phyloP scores from a whole-genome alignment of 2,113 vertebrate species.

The Sciurus niger region DNA sequence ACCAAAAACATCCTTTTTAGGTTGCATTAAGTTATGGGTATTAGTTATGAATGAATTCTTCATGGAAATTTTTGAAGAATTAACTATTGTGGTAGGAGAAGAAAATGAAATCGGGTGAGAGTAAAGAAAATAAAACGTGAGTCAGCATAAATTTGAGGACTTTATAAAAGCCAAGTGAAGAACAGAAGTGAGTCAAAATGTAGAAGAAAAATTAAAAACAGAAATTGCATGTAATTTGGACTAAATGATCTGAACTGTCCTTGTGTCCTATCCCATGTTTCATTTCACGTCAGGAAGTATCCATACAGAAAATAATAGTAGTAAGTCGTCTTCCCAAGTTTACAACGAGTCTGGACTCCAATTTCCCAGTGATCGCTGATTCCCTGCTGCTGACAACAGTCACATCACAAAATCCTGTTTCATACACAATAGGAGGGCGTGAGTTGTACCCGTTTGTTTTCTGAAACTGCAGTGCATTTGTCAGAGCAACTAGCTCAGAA shows the following conservation, averaged over 20 bases:
- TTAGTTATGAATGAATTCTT: neutral
- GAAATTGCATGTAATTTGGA: constrained; percentile 18
- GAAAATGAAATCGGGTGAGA: neutral
- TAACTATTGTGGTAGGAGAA: constrained; percentile 6
- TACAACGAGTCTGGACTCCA: constrained; percentile 19
- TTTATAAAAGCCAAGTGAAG: constrained; percentile 28
- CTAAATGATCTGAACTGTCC: neutral
- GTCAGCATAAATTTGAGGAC: neutral
- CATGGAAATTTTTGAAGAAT: neutral
- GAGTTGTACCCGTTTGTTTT: neutral
- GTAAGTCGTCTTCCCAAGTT: constrained; percentile 31
- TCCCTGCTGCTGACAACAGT: constrained; percentile 31
- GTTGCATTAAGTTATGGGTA: constrained; percentile 24
- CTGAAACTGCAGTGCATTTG: constrained; percentile 48
- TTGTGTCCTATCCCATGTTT: neutral
- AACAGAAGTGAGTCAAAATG: constrained; percentile 15
- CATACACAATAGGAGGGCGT: constrained; percentile 46
- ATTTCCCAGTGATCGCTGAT: neutral
- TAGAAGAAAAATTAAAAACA: neutral
- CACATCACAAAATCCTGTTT: constrained; percentile 69
- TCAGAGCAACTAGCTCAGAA: constrained; percentile 41
- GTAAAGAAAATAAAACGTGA: neutral
- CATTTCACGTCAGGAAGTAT: constrained; percentile 20
- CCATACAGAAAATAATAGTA: neutral
- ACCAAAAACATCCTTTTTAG: neutral